Percentiles rank a stretch among this genome's conserved stretches.
Evolutionary conservation across 1,140 invertebrate species (phyloP).

Genomic region (Pygmarrhopalites habei): DNA sequence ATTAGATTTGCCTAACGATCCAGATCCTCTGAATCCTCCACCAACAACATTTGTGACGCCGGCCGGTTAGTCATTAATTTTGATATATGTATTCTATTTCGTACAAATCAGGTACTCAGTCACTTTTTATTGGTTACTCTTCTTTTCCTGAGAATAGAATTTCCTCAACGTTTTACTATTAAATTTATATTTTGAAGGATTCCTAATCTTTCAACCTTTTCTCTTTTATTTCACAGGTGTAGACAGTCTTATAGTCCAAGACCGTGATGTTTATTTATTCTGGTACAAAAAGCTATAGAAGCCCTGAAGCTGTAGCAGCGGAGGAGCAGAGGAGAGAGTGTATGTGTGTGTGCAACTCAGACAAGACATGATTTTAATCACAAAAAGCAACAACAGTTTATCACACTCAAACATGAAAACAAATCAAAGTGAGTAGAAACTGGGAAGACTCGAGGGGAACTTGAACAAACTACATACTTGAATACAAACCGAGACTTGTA

Average conservation of each 20-base stretch:
- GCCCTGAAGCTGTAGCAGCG: too few relatives aligned
- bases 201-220: not conserved
- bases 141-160: not conserved
- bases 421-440: too few relatives aligned
- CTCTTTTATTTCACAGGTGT: conserved; percentile 56
- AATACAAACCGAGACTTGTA: too few relatives aligned
- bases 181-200: not conserved
- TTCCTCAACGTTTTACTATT: not conserved
- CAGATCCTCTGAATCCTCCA: conserved; percentile 66
- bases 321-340: too few relatives aligned
- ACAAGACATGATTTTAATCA: too few relatives aligned
- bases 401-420: too few relatives aligned
- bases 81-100: not conserved
- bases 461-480: too few relatives aligned
- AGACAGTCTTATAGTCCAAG: conserved; percentile 70
- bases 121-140: not conserved
- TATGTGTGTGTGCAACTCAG: too few relatives aligned
- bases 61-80: conserved; percentile 55
- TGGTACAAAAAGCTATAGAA: conserved; percentile 88
- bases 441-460: too few relatives aligned
- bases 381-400: too few relatives aligned
- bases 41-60: conserved; percentile 75
- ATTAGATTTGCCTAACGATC: too few relatives aligned
- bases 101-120: not conserved
- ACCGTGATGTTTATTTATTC: conserved; percentile 76